Conservation (phyloP, 2,797 vertebrate genomes). For the Furcifer pardalis region DNA sequence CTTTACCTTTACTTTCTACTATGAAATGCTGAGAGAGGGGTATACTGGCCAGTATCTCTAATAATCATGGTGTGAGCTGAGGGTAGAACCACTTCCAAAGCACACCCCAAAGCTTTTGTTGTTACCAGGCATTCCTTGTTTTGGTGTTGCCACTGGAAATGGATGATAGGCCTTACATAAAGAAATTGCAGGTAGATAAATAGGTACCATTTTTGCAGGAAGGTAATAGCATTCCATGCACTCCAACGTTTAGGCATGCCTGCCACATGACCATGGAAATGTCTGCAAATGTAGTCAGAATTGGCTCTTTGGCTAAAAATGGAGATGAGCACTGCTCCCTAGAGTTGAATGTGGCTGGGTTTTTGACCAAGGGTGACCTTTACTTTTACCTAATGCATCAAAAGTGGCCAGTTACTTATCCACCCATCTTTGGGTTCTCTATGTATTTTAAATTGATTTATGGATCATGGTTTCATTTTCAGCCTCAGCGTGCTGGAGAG, state of each 20-base stretch:
- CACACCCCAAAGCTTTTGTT: neutral
- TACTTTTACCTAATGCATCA: too few species aligned
- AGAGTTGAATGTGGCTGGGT: too few species aligned
- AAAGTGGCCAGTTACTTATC: neutral
- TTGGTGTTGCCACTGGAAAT: neutral
- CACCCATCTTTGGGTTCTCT: neutral
- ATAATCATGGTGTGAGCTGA: neutral
- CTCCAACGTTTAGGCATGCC: too few species aligned
- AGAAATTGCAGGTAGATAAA: too few species aligned
- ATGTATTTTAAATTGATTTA: slow-evolving; percentile 27
- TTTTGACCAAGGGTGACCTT: too few species aligned
- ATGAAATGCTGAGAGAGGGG: neutral
- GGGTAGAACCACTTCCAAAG: neutral
- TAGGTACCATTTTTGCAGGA: too few species aligned
- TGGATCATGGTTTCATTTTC: neutral
- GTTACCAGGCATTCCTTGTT: neutral
- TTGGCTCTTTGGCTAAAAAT: too few species aligned
- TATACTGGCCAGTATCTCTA: neutral
- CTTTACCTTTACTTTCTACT: neutral
- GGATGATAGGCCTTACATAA: slow-evolving; percentile 14
- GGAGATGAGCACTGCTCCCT: too few species aligned
- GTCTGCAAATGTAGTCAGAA: too few species aligned
- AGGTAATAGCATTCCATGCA: too few species aligned
- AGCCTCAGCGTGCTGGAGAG: slow-evolving; percentile 11
- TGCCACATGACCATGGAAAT: too few species aligned